Evolutionary conservation across 2,113 vertebrate genomes (phyloP).

Genomic region (Eulemur rufifrons): DNA sequence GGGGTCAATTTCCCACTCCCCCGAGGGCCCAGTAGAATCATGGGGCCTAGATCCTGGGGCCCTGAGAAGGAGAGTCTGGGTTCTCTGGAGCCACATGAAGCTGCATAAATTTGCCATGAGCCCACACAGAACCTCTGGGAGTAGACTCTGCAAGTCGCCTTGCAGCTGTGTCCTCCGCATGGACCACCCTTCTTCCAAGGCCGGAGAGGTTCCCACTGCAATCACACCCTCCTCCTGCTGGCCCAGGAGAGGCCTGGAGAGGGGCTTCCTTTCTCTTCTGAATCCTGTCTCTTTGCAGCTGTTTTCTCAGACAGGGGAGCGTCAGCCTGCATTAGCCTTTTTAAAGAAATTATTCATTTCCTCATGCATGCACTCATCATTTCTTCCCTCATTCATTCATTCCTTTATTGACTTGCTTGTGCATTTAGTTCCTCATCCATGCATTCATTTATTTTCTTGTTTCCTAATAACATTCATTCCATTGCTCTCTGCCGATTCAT

Average conservation of each 20-base stretch:
- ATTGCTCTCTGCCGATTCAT: background rate
- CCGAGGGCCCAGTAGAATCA: slow-evolving; percentile 61
- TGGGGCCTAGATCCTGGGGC: slow-evolving; percentile 66
- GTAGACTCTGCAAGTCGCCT: background rate
- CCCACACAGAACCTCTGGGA: background rate
- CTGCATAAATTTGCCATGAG: background rate
- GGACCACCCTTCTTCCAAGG: background rate
- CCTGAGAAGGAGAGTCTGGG: slow-evolving; percentile 44
- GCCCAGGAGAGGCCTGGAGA: background rate
- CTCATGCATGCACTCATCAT: background rate
- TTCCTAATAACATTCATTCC: background rate
- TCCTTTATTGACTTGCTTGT: background rate
- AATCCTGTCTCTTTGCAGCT: slow-evolving; percentile 59
- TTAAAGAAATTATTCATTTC: background rate
- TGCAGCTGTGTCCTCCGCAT: background rate
- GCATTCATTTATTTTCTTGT: background rate
- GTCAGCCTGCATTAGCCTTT: background rate
- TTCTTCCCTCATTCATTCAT: background rate
- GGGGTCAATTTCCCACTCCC: slow-evolving; percentile 76
- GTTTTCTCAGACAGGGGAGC: slow-evolving; percentile 33
- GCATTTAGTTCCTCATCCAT: background rate
- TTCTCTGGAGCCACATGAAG: slow-evolving; percentile 39
- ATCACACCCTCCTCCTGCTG: background rate
- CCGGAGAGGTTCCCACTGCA: background rate
- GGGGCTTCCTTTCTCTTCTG: background rate